Percentiles rank a stretch among this genome's conserved stretches.
Conservation (phyloP, 35 echinoderm and acorn worm species). For the Heliocidaris erythrogramma region DNA sequence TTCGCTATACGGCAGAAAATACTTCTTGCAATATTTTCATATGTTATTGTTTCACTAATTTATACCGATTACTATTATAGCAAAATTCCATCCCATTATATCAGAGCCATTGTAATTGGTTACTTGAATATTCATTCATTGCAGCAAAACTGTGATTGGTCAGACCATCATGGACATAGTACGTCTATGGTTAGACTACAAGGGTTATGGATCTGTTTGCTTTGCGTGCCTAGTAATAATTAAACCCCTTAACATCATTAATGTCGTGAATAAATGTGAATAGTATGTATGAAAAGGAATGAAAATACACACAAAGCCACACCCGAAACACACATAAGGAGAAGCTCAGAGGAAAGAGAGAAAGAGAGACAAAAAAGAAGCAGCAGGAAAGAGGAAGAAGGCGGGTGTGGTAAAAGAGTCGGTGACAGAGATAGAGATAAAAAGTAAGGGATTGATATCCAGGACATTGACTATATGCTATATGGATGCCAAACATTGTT, state of each 20-base stretch:
- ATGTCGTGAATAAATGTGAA: too few relatives aligned
- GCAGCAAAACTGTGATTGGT: not conserved
- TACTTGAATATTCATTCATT: not conserved
- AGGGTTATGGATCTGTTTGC: not conserved
- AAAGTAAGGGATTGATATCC: too few relatives aligned
- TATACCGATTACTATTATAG: not conserved
- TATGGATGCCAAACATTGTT: too few relatives aligned
- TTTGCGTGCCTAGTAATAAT: not conserved
- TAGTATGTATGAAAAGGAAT: too few relatives aligned
- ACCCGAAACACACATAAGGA: not conserved
- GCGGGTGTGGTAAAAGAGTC: too few relatives aligned
- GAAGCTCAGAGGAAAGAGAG: not conserved
- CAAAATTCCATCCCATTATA: not conserved
- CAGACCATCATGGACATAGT: not conserved
- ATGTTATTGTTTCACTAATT: not conserved
- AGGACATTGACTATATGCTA: too few relatives aligned
- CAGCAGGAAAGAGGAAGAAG: not conserved
- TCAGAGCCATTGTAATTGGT: not conserved
- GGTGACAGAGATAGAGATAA: too few relatives aligned
- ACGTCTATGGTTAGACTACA: not conserved
- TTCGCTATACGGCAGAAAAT: not conserved
- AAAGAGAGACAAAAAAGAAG: not conserved
- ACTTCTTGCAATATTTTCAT: not conserved
- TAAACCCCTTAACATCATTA: not conserved
- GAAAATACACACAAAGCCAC: too few relatives aligned